These are phyloP conservation scores for Clarias platycephalus DNA, from an alignment of 2,797 vertebrate genomes.

Conservation along the genomic window DNA sequence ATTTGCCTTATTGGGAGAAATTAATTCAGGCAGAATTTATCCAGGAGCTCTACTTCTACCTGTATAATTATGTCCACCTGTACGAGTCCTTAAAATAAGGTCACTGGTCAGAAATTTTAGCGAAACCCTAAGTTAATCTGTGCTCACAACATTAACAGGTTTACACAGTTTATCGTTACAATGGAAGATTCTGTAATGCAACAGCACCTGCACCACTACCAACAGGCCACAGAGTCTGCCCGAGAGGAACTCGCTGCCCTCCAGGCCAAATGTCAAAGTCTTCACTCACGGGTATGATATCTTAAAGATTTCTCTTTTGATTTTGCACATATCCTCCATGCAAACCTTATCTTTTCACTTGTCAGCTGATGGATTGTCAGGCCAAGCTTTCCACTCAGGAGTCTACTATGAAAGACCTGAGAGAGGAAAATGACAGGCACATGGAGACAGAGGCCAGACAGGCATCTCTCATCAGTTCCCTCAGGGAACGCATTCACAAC, in stretches of 20 bases:
- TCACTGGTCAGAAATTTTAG: background rate
- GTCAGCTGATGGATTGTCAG: constrained; percentile 71
- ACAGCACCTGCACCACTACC: constrained; percentile 73
- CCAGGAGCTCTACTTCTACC: background rate
- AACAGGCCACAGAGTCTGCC: constrained; percentile 72
- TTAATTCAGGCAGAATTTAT: background rate
- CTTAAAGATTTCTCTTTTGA: background rate
- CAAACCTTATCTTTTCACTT: background rate
- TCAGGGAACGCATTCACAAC: constrained; percentile 71
- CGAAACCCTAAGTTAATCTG: background rate
- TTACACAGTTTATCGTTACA: background rate
- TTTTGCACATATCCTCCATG: background rate
- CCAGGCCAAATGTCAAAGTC: constrained; percentile 71
- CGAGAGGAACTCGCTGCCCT: constrained; percentile 78
- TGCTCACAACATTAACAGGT: constrained; percentile 11
- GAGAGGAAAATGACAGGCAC: constrained; percentile 67
- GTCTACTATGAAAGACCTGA: constrained; percentile 71
- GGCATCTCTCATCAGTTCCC: constrained; percentile 69
- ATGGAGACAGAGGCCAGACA: constrained; percentile 77
- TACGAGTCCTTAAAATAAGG: background rate
- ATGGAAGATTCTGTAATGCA: constrained; percentile 65
- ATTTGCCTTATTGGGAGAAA: no score
- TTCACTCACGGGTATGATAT: constrained; percentile 72
- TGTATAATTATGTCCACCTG: background rate
- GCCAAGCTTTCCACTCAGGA: constrained; percentile 72